Conservation (phyloP, 2,888 invertebrate genomes). For the Petrolisthes cinctipes region DNA sequence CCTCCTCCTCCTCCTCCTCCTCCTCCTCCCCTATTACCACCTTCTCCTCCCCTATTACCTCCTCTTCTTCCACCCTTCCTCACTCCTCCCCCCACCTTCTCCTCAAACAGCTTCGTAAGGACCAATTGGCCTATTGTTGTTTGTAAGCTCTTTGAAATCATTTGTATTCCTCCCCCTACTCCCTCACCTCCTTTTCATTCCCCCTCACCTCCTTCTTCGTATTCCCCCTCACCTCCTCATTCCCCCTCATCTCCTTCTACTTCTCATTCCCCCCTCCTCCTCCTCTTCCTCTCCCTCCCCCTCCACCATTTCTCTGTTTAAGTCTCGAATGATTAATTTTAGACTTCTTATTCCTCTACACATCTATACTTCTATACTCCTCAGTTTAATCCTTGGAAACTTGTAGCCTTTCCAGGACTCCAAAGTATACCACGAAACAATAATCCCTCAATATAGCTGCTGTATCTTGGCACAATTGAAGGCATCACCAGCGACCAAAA, state of each 20-base stretch:
- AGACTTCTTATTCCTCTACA: background rate
- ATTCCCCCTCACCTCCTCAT: background rate
- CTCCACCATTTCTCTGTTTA: background rate
- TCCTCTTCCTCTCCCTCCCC: background rate
- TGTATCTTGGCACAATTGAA: no score
- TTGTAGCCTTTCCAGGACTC: no score
- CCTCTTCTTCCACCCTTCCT: background rate
- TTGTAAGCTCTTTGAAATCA: background rate
- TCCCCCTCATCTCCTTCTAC: background rate
- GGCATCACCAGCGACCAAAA: no score
- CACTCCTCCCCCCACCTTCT: background rate
- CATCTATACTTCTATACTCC: background rate
- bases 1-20: background rate
- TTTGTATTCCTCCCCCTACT: background rate
- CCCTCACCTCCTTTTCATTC: background rate
- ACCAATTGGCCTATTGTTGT: background rate
- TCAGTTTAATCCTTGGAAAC: background rate
- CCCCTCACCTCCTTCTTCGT: background rate
- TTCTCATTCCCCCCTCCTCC: background rate
- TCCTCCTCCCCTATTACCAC: background rate
- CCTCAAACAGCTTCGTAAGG: background rate
- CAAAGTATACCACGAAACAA: no score
- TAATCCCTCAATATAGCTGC: no score
- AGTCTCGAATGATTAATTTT: background rate
- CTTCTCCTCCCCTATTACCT: background rate